Evolutionary conservation across 2,888 invertebrate genomes (phyloP).

Genomic region (Byasa hedistus): DNA sequence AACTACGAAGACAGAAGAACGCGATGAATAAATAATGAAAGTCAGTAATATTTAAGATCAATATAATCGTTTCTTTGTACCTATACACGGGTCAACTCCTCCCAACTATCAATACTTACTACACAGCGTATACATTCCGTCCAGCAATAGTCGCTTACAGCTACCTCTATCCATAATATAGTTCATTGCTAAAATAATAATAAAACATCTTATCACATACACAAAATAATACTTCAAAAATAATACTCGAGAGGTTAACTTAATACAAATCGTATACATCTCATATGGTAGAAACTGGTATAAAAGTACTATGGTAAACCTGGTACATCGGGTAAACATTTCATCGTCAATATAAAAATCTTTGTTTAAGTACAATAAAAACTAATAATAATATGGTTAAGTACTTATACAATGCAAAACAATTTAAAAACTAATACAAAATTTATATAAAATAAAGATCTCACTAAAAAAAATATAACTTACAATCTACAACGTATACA

Average conservation of each 20-base stretch:
- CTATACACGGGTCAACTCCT: conserved; percentile 67
- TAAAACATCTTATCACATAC: conserved; percentile 75
- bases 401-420: conserved; percentile 49
- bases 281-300: conserved; percentile 55
- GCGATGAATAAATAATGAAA: conserved; percentile 41
- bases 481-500: conserved; percentile 74
- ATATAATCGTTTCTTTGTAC: conserved; percentile 78
- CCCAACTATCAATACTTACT: conserved; percentile 62
- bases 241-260: conserved; percentile 74
- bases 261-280: conserved; percentile 69
- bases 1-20: neutral
- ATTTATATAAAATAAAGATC: conserved; percentile 60
- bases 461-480: conserved; percentile 68
- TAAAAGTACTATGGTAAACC: conserved; percentile 53
- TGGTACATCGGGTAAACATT: conserved; percentile 45
- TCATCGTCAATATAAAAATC: conserved; percentile 42
- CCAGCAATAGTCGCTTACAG: conserved; percentile 64
- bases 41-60: conserved; percentile 61
- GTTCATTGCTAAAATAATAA: conserved; percentile 70
- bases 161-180: conserved; percentile 67
- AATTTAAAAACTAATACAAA: conserved; percentile 46
- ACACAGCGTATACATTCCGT: conserved; percentile 69
- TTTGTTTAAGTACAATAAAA: conserved; percentile 53
- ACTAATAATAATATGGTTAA: conserved; percentile 48
- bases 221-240: conserved; percentile 76